Evolutionary conservation across 2,797 vertebrate species (phyloP), one percentile per base, ranked within the genome.

Genomic region (Chelon labrosus): DNA sequence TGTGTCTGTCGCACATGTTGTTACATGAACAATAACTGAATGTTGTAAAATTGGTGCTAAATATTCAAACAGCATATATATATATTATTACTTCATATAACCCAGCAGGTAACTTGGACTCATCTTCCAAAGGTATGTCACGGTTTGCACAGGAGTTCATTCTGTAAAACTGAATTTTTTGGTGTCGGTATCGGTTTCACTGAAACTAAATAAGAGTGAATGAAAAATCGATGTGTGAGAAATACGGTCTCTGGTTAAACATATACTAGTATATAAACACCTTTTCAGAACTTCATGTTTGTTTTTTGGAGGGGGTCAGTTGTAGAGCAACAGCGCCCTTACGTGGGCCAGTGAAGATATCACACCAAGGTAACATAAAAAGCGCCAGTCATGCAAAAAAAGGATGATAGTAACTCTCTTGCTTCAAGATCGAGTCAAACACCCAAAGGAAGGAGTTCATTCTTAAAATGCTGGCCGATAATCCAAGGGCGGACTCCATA

Each of bases 271-370:
- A 27, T 27, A 27, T 27, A 27, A 27, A 27, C 25, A 27, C 31
- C 31, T 35, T 35, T 35, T 35, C 31, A 35, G 6, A 35, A 35
- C 42, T 1, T 8, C 7, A 47, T 19, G 7, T 47, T 2, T n/a
- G 17, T 8, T 17, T 47, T 2, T 4, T 8, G 1, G 41, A 16
- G 54, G 1, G 10, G 39, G 14, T 59, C 37, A 63, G 17, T 11
- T 58, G 3, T 51, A 50, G 82, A 65, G n/a, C 80, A 74, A 84
- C 74, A 87, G 85, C 72, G 87, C 46, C 86, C 2, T 74, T 64
- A 2, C 25, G 88, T 88, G 94, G 81, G 1, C 0, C 0, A 17
- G 0, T 2, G 1, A 8, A 35, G 35, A 49, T 38, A 76, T 70
- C 38, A 56, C 77, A 82, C 3, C 19, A 8, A 12, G 38, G 4